Evolutionary conservation across 2,888 invertebrate genomes (phyloP).

Genomic region (Mythimna pallens): DNA sequence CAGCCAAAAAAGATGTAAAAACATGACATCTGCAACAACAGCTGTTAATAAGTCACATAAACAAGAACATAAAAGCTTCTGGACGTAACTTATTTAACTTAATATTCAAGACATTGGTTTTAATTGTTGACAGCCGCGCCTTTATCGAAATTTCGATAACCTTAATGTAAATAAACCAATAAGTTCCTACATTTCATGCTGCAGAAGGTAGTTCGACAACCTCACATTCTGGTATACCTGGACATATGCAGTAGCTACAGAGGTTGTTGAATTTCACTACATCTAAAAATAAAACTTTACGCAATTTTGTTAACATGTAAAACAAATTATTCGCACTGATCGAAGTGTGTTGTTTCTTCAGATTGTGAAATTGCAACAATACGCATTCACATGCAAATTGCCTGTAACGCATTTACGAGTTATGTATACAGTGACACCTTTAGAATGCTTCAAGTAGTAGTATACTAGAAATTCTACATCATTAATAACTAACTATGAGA

Average conservation of each 20-base stretch:
- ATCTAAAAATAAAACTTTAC: conserved; percentile 35
- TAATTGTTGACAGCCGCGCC: conserved; percentile 47
- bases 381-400: conserved; percentile 79
- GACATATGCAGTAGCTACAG: conserved; percentile 23
- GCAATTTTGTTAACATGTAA: conserved; percentile 55
- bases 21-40: conserved; percentile 26
- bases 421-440: conserved; percentile 68
- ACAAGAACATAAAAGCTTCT: conserved; percentile 40
- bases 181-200: conserved; percentile 45
- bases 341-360: conserved; percentile 67
- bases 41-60: conserved; percentile 42
- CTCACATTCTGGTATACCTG: conserved; percentile 18
- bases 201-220: conserved; percentile 45
- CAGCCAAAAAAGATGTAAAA: conserved; percentile 36
- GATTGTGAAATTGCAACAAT: conserved; percentile 78
- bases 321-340: conserved; percentile 68
- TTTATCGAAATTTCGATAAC: conserved; percentile 34
- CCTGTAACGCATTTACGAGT: conserved; percentile 66
- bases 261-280: conserved; percentile 26
- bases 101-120: conserved; percentile 55
- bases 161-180: conserved; percentile 42
- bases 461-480: conserved; percentile 63
- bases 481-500: conserved; percentile 66
- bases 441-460: conserved; percentile 57
- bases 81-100: conserved; percentile 48